Evolutionary conservation across 2,797 vertebrate genomes (phyloP).

Genomic region (Gymnocypris eckloni): DNA sequence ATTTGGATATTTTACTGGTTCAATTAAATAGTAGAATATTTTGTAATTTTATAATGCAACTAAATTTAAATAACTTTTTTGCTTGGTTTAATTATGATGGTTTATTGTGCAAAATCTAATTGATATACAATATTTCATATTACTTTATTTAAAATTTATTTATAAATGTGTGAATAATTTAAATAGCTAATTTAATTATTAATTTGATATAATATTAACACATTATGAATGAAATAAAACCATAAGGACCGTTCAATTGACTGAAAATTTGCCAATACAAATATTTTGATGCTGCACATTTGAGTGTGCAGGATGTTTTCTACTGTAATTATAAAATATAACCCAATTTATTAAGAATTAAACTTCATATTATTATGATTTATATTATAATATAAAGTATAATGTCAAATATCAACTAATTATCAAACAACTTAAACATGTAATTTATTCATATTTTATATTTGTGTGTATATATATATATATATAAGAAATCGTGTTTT

Average conservation of each 20-base stretch:
- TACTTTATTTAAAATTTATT: background rate
- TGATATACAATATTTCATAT: background rate
- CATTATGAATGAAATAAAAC: background rate
- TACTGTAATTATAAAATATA: background rate
- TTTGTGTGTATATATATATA: background rate
- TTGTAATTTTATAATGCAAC: background rate
- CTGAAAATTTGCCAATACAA: background rate
- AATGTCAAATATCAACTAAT: background rate
- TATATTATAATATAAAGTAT: background rate
- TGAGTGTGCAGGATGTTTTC: background rate
- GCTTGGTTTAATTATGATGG: background rate
- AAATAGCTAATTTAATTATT: background rate
- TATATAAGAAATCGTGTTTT: background rate
- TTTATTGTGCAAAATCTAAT: background rate
- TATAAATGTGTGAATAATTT: background rate
- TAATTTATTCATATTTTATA: background rate
- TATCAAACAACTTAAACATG: background rate
- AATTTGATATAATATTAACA: background rate
- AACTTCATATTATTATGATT: background rate
- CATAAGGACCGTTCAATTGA: background rate
- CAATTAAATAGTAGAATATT: background rate
- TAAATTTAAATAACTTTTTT: background rate
- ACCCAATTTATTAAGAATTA: background rate
- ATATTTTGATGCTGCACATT: background rate
- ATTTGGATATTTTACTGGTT: slow-evolving; percentile 17